These are phyloP conservation scores for Ganaspis sp. DNA, from an alignment of 1,140 invertebrate genomes.

Conservation along the genomic window DNA sequence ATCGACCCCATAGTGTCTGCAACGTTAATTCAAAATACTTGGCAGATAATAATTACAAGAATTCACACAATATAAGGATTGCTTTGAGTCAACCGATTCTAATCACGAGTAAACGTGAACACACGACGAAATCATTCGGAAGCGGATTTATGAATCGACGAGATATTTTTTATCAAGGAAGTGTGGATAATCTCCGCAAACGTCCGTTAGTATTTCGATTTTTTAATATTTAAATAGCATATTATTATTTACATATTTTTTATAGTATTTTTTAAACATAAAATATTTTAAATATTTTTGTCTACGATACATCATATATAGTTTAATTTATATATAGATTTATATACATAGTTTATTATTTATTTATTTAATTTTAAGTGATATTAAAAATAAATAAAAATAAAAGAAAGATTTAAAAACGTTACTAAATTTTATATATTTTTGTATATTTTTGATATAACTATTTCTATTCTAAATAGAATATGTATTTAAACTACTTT, in stretches of 20 bases:
- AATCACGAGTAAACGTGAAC: constrained; percentile 65
- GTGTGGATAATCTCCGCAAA: constrained; percentile 81
- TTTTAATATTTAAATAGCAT: constrained; percentile 35
- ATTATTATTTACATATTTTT: too few relatives aligned
- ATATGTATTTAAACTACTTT: constrained; percentile 32
- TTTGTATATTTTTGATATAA: too few relatives aligned
- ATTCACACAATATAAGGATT: constrained; percentile 69
- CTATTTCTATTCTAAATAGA: too few relatives aligned
- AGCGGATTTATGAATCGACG: constrained; percentile 89
- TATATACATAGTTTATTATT: too few relatives aligned
- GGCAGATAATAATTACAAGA: background rate
- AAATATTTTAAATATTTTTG: too few relatives aligned
- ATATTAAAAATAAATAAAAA: too few relatives aligned
- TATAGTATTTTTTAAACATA: too few relatives aligned
- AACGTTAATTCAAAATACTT: constrained; percentile 45
- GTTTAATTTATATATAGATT: too few relatives aligned
- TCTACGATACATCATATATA: too few relatives aligned
- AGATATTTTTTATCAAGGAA: constrained; percentile 92
- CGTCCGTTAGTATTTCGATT: constrained; percentile 48
- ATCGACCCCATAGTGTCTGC: constrained; percentile 48
- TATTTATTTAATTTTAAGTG: constrained; percentile 6
- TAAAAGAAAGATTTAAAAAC: too few relatives aligned
- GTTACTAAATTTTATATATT: too few relatives aligned
- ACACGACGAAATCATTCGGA: constrained; percentile 65
- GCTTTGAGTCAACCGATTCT: constrained; percentile 82